These are phyloP conservation scores for Pseudorectes ferrugineus DNA, from an alignment of 2,113 vertebrate genomes.

Conservation along the genomic window DNA sequence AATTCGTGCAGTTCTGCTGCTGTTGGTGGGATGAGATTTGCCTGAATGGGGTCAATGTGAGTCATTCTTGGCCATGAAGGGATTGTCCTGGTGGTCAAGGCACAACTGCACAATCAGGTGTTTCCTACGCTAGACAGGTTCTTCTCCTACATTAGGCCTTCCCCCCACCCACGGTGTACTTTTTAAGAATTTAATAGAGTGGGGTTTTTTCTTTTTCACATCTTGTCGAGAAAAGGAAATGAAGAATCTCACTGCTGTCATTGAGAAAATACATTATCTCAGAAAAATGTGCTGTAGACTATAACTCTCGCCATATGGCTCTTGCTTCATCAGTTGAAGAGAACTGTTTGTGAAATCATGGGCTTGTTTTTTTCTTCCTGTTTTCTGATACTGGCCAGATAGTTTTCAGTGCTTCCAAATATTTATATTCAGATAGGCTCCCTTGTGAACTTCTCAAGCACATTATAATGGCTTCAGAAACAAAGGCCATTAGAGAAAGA, in stretches of 20 bases:
- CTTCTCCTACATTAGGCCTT: background rate
- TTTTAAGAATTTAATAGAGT: background rate
- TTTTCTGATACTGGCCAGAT: slow-evolving; percentile 26
- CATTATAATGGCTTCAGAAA: slow-evolving; percentile 6
- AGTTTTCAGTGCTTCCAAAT: slow-evolving; percentile 29
- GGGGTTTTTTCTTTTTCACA: background rate
- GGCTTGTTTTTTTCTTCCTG: background rate
- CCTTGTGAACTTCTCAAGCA: background rate
- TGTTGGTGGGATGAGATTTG: background rate
- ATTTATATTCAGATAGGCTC: slow-evolving; percentile 40
- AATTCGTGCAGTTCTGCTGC: fast-evolving
- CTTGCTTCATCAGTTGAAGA: background rate
- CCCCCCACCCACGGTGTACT: background rate
- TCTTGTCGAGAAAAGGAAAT: background rate
- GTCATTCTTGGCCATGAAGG: background rate
- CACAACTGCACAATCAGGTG: background rate
- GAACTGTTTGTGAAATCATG: background rate
- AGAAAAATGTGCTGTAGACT: background rate
- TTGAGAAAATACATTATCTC: slow-evolving; percentile 12
- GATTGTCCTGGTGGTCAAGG: background rate
- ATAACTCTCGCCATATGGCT: background rate
- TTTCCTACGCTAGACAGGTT: fast-evolving
- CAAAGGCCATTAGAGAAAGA: slow-evolving; percentile 20
- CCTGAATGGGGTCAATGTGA: background rate
- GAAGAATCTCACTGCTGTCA: background rate